phyloP scores from a whole-genome alignment of 2,113 vertebrate species.

The Alosa alosa region DNA sequence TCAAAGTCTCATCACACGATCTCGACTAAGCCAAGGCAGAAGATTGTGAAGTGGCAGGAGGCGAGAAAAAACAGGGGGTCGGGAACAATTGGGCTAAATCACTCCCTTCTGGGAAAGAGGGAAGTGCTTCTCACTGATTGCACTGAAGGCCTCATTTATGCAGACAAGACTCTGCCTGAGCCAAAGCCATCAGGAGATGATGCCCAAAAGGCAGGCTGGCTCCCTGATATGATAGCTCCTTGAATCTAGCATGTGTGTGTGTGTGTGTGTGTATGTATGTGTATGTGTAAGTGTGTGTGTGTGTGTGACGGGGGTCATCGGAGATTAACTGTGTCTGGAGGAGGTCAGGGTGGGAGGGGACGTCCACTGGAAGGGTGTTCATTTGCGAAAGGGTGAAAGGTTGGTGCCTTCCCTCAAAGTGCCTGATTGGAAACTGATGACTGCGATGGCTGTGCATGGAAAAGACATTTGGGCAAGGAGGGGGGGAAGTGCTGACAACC shows the following conservation, averaged over 20 bases:
- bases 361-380: not conserved
- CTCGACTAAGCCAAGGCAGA: not conserved
- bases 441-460: not conserved
- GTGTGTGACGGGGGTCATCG: not conserved
- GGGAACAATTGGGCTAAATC: conserved; percentile 7
- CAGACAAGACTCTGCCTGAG: conserved; percentile 44
- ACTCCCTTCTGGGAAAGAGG: not conserved
- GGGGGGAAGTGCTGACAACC: too few species aligned
- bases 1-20: not conserved
- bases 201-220: conserved; percentile 25
- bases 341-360: not conserved
- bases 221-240: conserved; percentile 41
- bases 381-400: not conserved
- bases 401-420: not conserved
- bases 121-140: conserved; percentile 48
- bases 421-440: not conserved
- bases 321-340: not conserved
- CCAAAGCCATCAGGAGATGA: conserved; percentile 48
- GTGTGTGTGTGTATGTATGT: conserved; percentile 1
- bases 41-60: not conserved
- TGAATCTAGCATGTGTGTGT: conserved; percentile 31
- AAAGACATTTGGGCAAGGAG: too few species aligned
- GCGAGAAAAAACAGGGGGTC: not conserved
- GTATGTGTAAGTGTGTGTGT: not conserved
- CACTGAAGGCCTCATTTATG: conserved; percentile 47